A percentile compares a stretch with the other conserved stretches of the same genome.
These are phyloP conservation scores for Probosciger aterrimus DNA, from an alignment of 2,113 vertebrate genomes.

Conservation along the genomic window DNA sequence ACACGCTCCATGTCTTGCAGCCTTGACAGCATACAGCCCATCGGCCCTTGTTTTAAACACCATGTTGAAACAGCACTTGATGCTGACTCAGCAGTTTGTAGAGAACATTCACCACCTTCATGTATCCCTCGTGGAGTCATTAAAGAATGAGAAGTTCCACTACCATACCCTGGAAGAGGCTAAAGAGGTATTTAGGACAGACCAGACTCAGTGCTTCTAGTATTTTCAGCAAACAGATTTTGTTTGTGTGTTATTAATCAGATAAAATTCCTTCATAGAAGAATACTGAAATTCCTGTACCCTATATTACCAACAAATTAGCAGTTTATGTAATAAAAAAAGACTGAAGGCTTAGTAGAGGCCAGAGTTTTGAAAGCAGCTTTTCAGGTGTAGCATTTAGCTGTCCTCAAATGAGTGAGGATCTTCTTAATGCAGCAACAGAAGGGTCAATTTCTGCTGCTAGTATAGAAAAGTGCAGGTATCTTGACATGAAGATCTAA, in stretches of 20 bases:
- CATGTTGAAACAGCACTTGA: slow-evolving; percentile 85
- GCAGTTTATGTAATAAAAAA: background rate
- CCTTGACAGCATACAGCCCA: slow-evolving; percentile 75
- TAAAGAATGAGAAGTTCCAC: slow-evolving; percentile 78
- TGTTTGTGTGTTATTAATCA: background rate
- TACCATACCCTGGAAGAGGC: slow-evolving; percentile 89
- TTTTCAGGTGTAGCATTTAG: background rate
- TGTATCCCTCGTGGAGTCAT: slow-evolving; percentile 66
- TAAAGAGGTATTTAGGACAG: slow-evolving; percentile 73
- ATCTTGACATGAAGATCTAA: background rate
- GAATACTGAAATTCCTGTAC: background rate
- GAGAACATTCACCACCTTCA: slow-evolving; percentile 76
- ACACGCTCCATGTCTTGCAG: background rate
- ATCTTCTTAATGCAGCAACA: background rate
- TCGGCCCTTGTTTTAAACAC: slow-evolving; percentile 71
- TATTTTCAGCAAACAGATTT: background rate
- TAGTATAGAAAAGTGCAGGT: background rate
- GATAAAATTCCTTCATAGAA: background rate
- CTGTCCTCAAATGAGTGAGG: background rate
- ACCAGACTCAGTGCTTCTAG: background rate
- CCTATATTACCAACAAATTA: background rate
- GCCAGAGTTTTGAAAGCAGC: background rate
- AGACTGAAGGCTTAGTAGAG: background rate
- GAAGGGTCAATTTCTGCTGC: background rate
- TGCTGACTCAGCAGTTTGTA: slow-evolving; percentile 75